Percentiles rank a stretch among this genome's conserved stretches.
Conservation (phyloP, 2,888 invertebrate genomes). For the Tetranychus truncatus region DNA sequence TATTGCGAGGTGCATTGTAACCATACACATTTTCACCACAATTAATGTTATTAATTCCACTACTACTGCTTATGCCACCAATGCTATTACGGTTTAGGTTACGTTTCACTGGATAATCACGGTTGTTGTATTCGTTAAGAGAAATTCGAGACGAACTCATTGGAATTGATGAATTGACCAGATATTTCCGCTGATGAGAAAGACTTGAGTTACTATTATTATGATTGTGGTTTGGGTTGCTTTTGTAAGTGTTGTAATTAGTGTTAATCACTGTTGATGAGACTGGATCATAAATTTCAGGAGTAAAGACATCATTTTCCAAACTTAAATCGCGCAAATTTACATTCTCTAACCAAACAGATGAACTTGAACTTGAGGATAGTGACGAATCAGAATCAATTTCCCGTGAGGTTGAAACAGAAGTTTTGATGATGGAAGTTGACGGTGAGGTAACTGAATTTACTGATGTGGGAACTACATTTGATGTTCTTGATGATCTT, state of each 20-base stretch:
- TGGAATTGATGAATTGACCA: not conserved
- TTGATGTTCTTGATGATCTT: not conserved
- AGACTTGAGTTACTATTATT: not conserved
- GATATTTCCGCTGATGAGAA: not conserved
- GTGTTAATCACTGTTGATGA: constrained; percentile 2
- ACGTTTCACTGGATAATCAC: not conserved
- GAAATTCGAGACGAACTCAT: not conserved
- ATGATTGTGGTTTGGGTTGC: not conserved
- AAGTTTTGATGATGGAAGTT: not conserved
- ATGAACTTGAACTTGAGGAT: not conserved
- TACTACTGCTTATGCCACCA: constrained; percentile 6
- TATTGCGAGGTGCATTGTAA: not conserved
- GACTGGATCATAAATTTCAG: not conserved
- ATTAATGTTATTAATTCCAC: not conserved
- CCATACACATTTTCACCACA: not conserved
- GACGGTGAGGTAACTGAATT: not conserved
- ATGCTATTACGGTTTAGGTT: constrained; percentile 9
- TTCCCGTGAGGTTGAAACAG: not conserved
- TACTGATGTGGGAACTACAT: not conserved
- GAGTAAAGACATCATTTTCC: not conserved
- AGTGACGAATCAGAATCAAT: not conserved
- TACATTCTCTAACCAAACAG: not conserved
- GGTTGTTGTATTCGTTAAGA: not conserved
- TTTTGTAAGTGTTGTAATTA: not conserved
- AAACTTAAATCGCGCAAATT: not conserved